Percentiles rank a stretch among this genome's conserved stretches.
Conservation (phyloP, 2,113 vertebrate genomes). For the Ceyx margarethae region DNA sequence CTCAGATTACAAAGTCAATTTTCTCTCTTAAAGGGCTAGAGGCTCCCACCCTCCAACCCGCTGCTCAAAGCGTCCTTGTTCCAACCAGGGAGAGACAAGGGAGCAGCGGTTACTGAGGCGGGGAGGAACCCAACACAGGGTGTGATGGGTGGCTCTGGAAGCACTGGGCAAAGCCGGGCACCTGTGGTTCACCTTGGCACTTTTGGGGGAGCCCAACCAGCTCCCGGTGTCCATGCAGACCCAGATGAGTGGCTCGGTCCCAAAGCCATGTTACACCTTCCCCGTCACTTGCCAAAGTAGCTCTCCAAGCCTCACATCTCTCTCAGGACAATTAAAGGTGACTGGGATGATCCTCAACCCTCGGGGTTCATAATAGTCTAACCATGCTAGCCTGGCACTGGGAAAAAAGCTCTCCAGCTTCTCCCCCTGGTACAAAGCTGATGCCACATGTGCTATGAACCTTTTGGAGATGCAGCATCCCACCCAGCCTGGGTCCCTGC, state of each 20-base stretch:
- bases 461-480: neutral
- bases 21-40: constrained; percentile 65
- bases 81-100: neutral
- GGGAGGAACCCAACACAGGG: neutral
- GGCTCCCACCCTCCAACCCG: neutral
- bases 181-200: neutral
- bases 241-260: neutral
- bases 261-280: neutral
- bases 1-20: constrained; percentile 51
- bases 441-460: rapidly evolving
- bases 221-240: neutral
- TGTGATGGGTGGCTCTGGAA: neutral
- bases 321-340: neutral
- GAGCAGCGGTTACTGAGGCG: neutral
- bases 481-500: neutral
- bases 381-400: rapidly evolving
- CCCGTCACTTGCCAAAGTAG: rapidly evolving
- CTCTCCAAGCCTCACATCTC: neutral
- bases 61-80: constrained; percentile 54
- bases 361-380: rapidly evolving
- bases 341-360: neutral
- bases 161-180: rapidly evolving
- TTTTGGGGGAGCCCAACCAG: neutral
- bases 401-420: neutral
- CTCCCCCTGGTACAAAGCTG: neutral